Base-by-base conservation (phyloP, 1,140 invertebrate genomes). In the Vollenhovia emeryi region DNA sequence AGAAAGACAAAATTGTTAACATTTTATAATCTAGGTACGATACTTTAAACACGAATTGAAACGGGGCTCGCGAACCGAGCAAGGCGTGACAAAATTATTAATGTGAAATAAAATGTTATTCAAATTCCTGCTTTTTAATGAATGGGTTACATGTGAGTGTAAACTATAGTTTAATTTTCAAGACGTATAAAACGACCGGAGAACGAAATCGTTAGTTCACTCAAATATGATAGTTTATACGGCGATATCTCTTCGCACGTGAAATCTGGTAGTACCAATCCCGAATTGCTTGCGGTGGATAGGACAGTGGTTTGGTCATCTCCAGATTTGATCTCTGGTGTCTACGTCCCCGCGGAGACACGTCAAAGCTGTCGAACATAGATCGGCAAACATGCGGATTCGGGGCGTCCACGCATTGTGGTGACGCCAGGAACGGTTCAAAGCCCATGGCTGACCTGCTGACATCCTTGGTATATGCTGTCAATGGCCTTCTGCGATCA, bases 321-420 rank as follows among this genome's bases (percentile, higher is more conserved):
- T 89, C 88, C 36, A 89, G 87, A 89, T 89, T 89, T 86, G 88
- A 89, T 86, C 87, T 85, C 66, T 59, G 55, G 73, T 84, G 64
- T 88, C 73, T 88, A 55, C 66, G 64, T 59, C 86, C 88, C 73
- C 78, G 55, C 40, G 83, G 80, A 86, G 64, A 89, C 87, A 84
- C 88, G 88, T 89, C 88, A 89, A 89, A 89, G 88, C 88, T 86
- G 87, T 89, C 87, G 87, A 71, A 87, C 88, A 89, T 89, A 87
- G 85, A 68, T 89, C 79, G 73, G 48, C 85, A 89, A 89, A 89
- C 87, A 87, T 71, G 85, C 74, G 88, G 85, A 87, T 84, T 89
- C 69, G 79, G 66, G 75, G 30, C 75, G 66, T 86, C 60, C 68
- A 84, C 79, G 88, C 84, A 89, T 89, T 89, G 88, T 86, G 88